phyloP scores from a whole-genome alignment of 2,888 invertebrate species.

The Chelonus formosanus region DNA sequence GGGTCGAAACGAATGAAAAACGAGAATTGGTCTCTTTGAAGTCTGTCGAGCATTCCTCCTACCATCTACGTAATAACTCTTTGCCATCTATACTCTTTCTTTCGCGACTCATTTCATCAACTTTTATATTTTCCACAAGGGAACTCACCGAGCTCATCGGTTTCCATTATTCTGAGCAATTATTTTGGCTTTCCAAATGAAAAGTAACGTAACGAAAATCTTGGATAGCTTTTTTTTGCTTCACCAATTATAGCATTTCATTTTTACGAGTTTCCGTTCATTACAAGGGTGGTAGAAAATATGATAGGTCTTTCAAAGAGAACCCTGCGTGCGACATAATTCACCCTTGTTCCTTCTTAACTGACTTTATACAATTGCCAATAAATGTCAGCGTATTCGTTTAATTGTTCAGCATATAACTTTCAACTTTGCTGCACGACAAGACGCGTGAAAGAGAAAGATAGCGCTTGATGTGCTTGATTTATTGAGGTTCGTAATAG shows the following conservation, averaged over 20 bases:
- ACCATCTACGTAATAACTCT: conserved; percentile 60
- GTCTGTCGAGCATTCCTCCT: conserved; percentile 54
- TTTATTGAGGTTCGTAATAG: conserved; percentile 56
- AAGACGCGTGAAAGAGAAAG: conserved; percentile 28
- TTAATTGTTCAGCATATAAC: conserved; percentile 34
- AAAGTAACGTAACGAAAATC: no score
- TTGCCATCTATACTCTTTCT: neutral
- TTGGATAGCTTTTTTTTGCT: no score
- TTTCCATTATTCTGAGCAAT: no score
- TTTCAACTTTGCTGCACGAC: conserved; percentile 12
- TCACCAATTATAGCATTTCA: no score
- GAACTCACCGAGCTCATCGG: no score
- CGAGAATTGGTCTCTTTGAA: conserved; percentile 62
- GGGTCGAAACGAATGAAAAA: conserved; percentile 57
- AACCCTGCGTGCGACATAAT: conserved; percentile 31
- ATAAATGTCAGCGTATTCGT: conserved; percentile 43
- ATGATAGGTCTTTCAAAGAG: neutral
- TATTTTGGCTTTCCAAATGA: no score
- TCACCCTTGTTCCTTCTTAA: conserved; percentile 14
- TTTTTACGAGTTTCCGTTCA: no score
- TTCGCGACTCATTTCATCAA: neutral
- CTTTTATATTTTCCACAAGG: no score
- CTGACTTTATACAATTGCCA: conserved; percentile 34
- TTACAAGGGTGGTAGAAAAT: no score
- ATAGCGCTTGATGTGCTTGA: conserved; percentile 44